Evolutionary conservation across 2,797 vertebrate species (phyloP), one percentile per base, ranked within the genome.

Genomic region (Rhynchotus rufescens): DNA sequence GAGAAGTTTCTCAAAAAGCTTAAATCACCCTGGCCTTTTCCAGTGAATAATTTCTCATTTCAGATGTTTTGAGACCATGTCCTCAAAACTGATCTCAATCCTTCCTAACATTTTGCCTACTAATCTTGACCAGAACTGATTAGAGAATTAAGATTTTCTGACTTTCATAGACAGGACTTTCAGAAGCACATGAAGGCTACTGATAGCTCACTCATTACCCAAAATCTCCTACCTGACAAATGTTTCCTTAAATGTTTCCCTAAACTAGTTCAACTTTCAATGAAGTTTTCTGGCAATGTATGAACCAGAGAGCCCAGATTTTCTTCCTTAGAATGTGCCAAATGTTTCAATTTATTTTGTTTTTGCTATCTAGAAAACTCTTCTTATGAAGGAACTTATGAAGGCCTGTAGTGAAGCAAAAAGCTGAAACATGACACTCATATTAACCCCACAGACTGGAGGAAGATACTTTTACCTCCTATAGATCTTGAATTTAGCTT

Each of bases 1-100:
- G 2, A 87, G 66, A 85, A 32, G 34, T 89, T 93, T 59, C 76
- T 80, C 66, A 90, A 90, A 92, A 68, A 49, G 85, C 21, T 19
- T 62, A 4, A 54, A 75, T 87, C 54, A 42, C 21, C 67, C 72
- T 52, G 80, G 73, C 68, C 84, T 72, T 87, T 54, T 87, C 59
- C 51, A 87, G 78, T 85, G 92, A 89, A 87, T 83, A 54, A 83
- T 80, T 96, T 49, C 42, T 84, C 28, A 72, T 87, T 83, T 95
- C 80, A 90, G 49, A 40, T 85, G 66, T 74, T 90, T 83, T 87
- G 80, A 85, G 91, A 59, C 87, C 80, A 90, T 78, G 89, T 68
- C 28, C 49, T 84, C 77, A 78, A 93, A 90, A 83, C 5, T 67
- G 42, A 54, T 77, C 80, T 80, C 89, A 87, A 90, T 90, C 40